Conservation (phyloP, 2,113 vertebrate genomes). For the Antennarius striatus region DNA sequence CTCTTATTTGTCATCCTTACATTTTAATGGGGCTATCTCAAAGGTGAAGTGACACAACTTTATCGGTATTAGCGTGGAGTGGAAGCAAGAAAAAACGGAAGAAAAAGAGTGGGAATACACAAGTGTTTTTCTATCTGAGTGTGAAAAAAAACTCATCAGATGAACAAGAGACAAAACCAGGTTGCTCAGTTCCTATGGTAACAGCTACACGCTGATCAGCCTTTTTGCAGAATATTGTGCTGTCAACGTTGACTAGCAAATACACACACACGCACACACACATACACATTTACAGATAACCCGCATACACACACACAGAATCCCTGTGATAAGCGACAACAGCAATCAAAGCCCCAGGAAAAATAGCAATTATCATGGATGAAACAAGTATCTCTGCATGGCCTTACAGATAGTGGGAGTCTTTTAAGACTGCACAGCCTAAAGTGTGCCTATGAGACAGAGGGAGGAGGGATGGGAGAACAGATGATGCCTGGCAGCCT, state of each 20-base stretch:
- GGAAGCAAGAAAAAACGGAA: slow-evolving; percentile 25
- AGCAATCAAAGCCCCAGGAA: slow-evolving; percentile 7
- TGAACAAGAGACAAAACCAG: slow-evolving; percentile 57
- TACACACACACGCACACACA: slow-evolving; percentile 5
- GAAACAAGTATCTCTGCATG: slow-evolving; percentile 24
- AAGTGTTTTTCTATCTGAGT: neutral
- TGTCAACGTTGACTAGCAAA: slow-evolving; percentile 50
- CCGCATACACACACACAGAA: slow-evolving; percentile 7
- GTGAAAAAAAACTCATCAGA: slow-evolving; percentile 16
- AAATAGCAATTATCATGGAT: slow-evolving; percentile 49
- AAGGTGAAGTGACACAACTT: slow-evolving; percentile 2
- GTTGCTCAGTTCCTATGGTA: slow-evolving; percentile 73
- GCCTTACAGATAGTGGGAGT: slow-evolving; percentile 12
- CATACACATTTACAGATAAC: slow-evolving; percentile 9
- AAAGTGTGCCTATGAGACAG: slow-evolving; percentile 41
- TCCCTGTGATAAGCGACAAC: slow-evolving; percentile 21
- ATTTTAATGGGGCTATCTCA: slow-evolving; percentile 15
- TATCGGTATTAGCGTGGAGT: slow-evolving; percentile 16
- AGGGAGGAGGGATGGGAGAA: slow-evolving; percentile 40
- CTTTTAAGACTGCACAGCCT: slow-evolving; percentile 1
- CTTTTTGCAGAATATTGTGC: slow-evolving; percentile 53
- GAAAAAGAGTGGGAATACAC: slow-evolving; percentile 4
- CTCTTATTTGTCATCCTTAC: neutral
- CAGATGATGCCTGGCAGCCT: slow-evolving; percentile 57
- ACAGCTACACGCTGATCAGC: slow-evolving; percentile 61